phyloP scores from a whole-genome alignment of 2,113 vertebrate genomes.

The Trichechus manatus region DNA sequence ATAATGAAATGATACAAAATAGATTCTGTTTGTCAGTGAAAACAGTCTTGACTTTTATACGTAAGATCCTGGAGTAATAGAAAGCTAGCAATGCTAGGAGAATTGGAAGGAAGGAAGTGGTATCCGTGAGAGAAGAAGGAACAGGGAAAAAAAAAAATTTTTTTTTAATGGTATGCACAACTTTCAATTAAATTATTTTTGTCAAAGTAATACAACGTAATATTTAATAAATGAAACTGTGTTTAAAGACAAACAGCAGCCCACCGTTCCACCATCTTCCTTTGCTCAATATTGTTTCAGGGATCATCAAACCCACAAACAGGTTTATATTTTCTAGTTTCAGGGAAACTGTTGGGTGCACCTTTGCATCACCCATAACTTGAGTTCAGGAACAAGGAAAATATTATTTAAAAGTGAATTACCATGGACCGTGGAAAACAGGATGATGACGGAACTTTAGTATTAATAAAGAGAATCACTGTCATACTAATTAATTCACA shows the following conservation, averaged over 20 bases:
- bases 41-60: not conserved
- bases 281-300: too few relatives aligned
- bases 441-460: not conserved
- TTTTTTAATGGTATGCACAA: too few relatives aligned
- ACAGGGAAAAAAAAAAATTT: too few relatives aligned
- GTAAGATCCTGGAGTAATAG: not conserved
- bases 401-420: slow-evolving; percentile 42
- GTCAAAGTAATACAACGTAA: too few relatives aligned
- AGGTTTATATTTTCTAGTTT: too few relatives aligned
- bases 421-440: not conserved
- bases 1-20: not conserved
- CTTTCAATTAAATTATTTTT: too few relatives aligned
- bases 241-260: too few relatives aligned
- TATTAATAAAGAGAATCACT: slow-evolving; percentile 15
- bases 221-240: too few relatives aligned
- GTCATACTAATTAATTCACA: not conserved
- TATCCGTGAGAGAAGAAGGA: not conserved
- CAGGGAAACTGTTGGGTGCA: too few relatives aligned
- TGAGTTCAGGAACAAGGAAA: not conserved
- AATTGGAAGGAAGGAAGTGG: not conserved
- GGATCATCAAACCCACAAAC: too few relatives aligned
- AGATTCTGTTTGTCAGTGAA: not conserved
- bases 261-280: too few relatives aligned
- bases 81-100: not conserved
- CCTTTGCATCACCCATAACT: too few relatives aligned